Conservation (phyloP, 2,888 invertebrate species). For the Epinotia bilunana region DNA sequence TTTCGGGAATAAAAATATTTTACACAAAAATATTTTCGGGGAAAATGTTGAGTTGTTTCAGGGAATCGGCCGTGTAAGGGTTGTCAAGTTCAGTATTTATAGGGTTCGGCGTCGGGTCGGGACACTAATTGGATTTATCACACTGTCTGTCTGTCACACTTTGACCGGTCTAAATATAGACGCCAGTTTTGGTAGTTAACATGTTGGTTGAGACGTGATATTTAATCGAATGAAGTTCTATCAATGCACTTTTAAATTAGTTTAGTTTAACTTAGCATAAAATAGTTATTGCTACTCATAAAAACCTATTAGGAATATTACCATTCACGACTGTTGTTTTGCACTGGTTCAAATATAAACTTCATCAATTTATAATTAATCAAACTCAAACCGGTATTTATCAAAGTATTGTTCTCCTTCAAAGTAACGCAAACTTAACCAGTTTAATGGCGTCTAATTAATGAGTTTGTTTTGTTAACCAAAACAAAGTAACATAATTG, state of each 20-base stretch:
- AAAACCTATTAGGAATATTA: background rate
- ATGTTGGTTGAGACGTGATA: background rate
- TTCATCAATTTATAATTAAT: background rate
- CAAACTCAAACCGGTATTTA: conserved; percentile 4
- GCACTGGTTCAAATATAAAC: background rate
- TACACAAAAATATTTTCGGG: conserved; percentile 44
- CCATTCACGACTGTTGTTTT: background rate
- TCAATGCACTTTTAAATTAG: background rate
- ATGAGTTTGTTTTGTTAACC: conserved; percentile 29
- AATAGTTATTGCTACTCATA: no score
- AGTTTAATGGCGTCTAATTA: conserved; percentile 11
- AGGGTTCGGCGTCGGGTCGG: conserved; percentile 27
- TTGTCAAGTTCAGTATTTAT: conserved; percentile 41
- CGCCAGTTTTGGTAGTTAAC: background rate
- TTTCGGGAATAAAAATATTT: conserved; percentile 46
- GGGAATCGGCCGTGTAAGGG: conserved; percentile 18
- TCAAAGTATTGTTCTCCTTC: conserved; percentile 8
- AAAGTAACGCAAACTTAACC: conserved; percentile 14
- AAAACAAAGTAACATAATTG: conserved; percentile 26
- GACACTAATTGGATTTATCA: conserved; percentile 43
- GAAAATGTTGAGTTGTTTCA: conserved; percentile 44
- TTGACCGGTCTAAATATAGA: conserved; percentile 21
- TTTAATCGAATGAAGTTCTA: background rate
- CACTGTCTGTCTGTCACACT: conserved; percentile 30
- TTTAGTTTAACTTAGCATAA: background rate